Evolutionary conservation across 1,140 invertebrate genomes (phyloP), one percentile per base, ranked within the genome.

Genomic region (Hyles euphorbiae): DNA sequence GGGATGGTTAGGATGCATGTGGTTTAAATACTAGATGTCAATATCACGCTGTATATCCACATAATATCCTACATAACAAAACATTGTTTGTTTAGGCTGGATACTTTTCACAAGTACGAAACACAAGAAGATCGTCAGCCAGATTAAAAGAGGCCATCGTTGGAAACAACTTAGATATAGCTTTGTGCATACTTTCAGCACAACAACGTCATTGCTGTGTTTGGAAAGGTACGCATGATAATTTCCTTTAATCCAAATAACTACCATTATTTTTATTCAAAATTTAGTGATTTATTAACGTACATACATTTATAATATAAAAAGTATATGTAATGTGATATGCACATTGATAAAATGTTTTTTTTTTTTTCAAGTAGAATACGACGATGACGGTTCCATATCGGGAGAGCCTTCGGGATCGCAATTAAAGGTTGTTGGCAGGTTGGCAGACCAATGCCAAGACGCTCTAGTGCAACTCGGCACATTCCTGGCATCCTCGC

Each of bases 391-490:
- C 5, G 54, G 51, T 4, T 34, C 67, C 0, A 63, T 61, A 3
- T 59, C 58, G 11, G 74, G 81, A 7, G 77, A 81, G 52, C 95
- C 95, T 0, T 93, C 96, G 43, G 93, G 95, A 65, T 95, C 95
- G 53, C 98, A 99, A 87, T 88, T 99, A 3, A 99, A 99, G 91
- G 91, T 97, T 12, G 95, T 97, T 55, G 96, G 96, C 7, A 93
- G 94, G 68, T 77, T 95, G 32, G 94, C 94, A 2, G 94, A 95
- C 83, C 94, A 99, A 91, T 99, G 98, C 84, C 98, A 99, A 87
- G 98, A 99, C 87, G 98, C 98, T 0, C 89, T 99, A 45, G 96
- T 99, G 3, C 99, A 99, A 85, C 99, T 99, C 84, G 98, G 98
- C 33, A 98, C 96, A 11, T 99, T 99, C 88, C 90, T 99, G 55